phyloP scores from a whole-genome alignment of 2,888 invertebrate species.

The Strigamia transsilvanica region DNA sequence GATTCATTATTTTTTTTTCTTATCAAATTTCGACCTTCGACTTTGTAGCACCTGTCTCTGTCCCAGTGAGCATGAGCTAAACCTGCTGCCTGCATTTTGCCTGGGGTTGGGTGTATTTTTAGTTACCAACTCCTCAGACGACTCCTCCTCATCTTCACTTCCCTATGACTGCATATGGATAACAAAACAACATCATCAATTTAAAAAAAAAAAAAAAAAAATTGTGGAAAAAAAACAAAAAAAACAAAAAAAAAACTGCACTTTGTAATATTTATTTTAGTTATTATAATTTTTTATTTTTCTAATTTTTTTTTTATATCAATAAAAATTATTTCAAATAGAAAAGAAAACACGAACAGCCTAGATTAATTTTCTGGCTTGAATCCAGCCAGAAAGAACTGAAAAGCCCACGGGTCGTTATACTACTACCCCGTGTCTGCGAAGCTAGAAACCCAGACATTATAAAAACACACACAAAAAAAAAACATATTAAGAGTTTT shows the following conservation, averaged over 20 bases:
- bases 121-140: neutral
- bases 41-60: constrained; percentile 13
- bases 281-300: neutral
- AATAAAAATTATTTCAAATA: neutral
- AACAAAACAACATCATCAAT: constrained; percentile 34
- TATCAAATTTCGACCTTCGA: constrained; percentile 36
- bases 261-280: neutral
- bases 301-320: neutral
- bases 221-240: too few relatives aligned
- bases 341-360: neutral
- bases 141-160: constrained; percentile 32
- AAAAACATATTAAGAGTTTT: neutral
- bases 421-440: constrained; percentile 2
- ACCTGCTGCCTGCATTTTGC: constrained; percentile 2
- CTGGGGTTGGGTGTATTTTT: constrained; percentile 18
- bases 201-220: neutral
- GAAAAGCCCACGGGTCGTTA: constrained; percentile 39
- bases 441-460: constrained; percentile 4
- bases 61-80: neutral
- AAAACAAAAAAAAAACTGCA: neutral
- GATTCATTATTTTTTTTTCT: constrained; percentile 3
- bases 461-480: neutral
- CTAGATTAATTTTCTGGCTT: neutral
- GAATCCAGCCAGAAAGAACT: neutral
- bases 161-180: constrained; percentile 36